Evolutionary conservation across 2,113 vertebrate genomes (phyloP).

Genomic region (Limnothrissa miodon): DNA sequence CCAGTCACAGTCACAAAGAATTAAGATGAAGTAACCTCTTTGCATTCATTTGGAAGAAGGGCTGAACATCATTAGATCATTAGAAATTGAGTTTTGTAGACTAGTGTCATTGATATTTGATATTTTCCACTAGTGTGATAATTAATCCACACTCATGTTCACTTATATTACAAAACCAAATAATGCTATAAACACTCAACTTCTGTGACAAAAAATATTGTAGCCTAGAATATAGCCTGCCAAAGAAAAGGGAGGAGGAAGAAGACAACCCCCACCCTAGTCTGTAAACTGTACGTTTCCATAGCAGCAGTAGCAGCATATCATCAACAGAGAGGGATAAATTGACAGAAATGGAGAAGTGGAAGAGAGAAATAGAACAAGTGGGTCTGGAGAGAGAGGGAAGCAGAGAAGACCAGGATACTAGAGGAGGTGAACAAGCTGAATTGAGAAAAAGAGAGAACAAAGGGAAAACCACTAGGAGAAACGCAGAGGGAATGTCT

Average conservation of each 20-base stretch:
- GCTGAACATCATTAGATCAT: too few relatives aligned
- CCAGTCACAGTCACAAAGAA: background rate
- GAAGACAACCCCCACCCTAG: background rate
- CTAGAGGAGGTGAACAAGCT: background rate
- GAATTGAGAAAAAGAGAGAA: background rate
- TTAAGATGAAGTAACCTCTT: background rate
- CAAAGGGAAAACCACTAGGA: background rate
- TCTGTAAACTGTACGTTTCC: conserved; percentile 9
- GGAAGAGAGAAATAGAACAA: background rate
- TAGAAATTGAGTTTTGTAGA: too few relatives aligned
- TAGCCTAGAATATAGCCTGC: too few relatives aligned
- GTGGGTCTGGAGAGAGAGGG: background rate
- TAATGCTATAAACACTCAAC: too few relatives aligned
- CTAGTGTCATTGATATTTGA: background rate
- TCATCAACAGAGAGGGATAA: conserved; percentile 18
- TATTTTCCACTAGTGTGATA: background rate
- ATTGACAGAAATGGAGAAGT: background rate
- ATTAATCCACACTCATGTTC: background rate
- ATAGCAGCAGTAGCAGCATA: conserved; percentile 11
- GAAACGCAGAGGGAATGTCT: background rate
- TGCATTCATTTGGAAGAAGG: background rate
- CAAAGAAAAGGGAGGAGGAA: background rate
- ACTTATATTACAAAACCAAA: background rate
- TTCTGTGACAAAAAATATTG: too few relatives aligned
- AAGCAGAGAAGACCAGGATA: background rate